These are phyloP conservation scores for Tetropium fuscum DNA, from an alignment of 2,888 invertebrate genomes.

Conservation along the genomic window DNA sequence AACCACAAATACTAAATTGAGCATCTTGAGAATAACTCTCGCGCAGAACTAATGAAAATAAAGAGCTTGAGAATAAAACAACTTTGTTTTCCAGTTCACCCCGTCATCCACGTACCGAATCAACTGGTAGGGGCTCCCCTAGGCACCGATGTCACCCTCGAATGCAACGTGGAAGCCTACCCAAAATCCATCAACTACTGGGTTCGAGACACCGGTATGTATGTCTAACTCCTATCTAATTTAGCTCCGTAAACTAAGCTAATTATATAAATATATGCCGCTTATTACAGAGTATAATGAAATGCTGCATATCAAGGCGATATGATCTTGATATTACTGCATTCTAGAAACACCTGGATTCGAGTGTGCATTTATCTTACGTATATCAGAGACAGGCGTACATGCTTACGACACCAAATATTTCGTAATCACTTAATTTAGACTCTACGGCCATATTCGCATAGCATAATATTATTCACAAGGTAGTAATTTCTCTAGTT, in stretches of 20 bases:
- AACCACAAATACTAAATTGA: too few species aligned
- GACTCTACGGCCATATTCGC: too few species aligned
- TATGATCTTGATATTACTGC: not conserved
- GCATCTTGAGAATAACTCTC: not conserved
- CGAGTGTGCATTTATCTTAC: too few species aligned
- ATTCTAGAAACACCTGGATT: too few species aligned
- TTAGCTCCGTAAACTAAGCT: constrained; percentile 49
- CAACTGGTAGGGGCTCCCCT: constrained; percentile 91
- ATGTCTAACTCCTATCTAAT: constrained; percentile 48
- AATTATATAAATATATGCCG: constrained; percentile 59
- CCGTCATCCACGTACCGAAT: constrained; percentile 92
- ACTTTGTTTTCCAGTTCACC: constrained; percentile 77
- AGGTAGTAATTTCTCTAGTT: too few species aligned
- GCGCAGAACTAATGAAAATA: not conserved
- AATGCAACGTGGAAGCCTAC: constrained; percentile 91
- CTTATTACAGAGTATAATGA: constrained; percentile 42
- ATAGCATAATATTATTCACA: too few species aligned
- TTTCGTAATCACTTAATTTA: too few species aligned
- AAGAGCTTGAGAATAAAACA: not conserved
- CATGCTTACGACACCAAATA: too few species aligned
- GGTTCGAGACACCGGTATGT: constrained; percentile 83
- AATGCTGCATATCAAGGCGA: constrained; percentile 4
- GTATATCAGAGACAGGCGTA: too few species aligned
- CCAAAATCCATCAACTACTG: constrained; percentile 93
- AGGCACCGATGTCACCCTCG: constrained; percentile 87